phyloP scores from a whole-genome alignment of 2,888 invertebrate species.

The Ornithoptera alexandrae region DNA sequence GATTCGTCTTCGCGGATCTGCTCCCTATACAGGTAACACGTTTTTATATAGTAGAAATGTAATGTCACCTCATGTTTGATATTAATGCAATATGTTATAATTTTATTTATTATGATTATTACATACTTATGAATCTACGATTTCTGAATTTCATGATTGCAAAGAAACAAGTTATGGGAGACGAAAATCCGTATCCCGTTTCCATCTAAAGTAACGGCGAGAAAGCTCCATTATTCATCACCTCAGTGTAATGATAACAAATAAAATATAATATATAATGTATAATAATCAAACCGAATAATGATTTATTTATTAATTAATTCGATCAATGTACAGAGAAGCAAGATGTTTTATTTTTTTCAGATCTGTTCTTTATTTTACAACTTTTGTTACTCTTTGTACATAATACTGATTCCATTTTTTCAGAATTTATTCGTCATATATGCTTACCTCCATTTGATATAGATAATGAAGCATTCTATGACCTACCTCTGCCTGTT shows the following conservation, averaged over 20 bases:
- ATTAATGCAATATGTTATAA: not conserved
- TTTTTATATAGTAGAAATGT: not conserved
- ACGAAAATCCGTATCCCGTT: not conserved
- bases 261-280: too few species aligned
- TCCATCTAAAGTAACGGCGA: too few species aligned
- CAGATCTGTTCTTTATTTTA: too few species aligned
- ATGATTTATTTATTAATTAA: too few species aligned
- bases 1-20: conserved; percentile 51
- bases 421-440: conserved; percentile 67
- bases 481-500: conserved; percentile 59
- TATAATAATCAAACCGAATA: too few species aligned
- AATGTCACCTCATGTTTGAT: not conserved
- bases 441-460: conserved; percentile 66
- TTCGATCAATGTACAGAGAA: too few species aligned
- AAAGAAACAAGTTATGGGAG: too few species aligned
- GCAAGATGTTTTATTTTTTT: too few species aligned
- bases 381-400: not conserved
- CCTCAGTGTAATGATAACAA: too few species aligned
- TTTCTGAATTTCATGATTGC: too few species aligned
- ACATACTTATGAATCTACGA: too few species aligned
- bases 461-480: conserved; percentile 56
- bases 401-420: not conserved
- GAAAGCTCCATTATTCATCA: too few species aligned
- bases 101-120: not conserved
- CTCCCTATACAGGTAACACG: conserved; percentile 64